Evolutionary conservation across 2,888 invertebrate genomes (phyloP), one percentile per base, ranked within the genome.

Genomic region (Coleophora deauratella): DNA sequence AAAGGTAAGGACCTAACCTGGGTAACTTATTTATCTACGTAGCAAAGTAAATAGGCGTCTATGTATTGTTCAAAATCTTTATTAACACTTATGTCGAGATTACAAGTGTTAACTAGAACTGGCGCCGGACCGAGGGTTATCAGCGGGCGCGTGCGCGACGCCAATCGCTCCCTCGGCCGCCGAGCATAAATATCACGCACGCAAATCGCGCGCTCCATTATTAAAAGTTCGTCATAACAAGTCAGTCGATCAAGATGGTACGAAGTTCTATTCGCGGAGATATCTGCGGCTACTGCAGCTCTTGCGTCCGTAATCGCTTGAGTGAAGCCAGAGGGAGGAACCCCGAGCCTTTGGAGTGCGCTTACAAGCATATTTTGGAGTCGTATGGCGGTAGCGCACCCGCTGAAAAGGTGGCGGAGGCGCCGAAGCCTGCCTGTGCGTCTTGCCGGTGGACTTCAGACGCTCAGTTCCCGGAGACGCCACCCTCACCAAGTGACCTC

Each of bases 371-470:
- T 48, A 86, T 86, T 40, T 51, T 86, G 51, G 82, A 86, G 45
- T 79, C 84, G 0, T 86, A 85, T 49, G 63, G 66, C 9, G 57
- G 62, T 3, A 49, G 49, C 6, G 49, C 41, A 1, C 60, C 60
- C 4, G 54, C 59, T 1, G 68, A 60, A 32, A 79, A 75, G 46
- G 42, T 66, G 31, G 66, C 65, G 9, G 73, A 76, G 31, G 55
- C 70, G 1, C 70, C 76, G 0, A 77, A 76, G 46, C 57, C 75
- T 7, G 68, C 57, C 4, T 85, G 85, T 48, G 79, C 66, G 33
- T 80, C 82, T 21, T 85, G 85, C 42, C 69, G 85, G 11, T 85
- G 85, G 85, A 85, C 85, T 0, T 85, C 85, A 0, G 71, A 84
- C 48, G 85, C 84, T 3, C 84, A 85, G 62, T 85, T 85, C 49